Evolutionary conservation across 2,888 invertebrate genomes (phyloP), one percentile per base, ranked within the genome.

Genomic region (Nymphalis polychloros): DNA sequence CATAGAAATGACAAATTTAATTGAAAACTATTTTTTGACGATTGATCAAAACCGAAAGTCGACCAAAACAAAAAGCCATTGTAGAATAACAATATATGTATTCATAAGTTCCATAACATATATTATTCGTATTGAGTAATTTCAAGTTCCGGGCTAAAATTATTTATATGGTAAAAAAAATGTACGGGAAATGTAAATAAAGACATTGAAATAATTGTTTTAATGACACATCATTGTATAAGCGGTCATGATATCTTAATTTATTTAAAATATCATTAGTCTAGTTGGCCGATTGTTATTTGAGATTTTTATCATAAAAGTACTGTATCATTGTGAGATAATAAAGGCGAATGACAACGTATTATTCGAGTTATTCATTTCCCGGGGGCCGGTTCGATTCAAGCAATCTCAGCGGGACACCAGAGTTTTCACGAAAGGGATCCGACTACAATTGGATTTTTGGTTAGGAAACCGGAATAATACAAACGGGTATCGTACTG

Each of bases 381-480:
- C 85, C 80, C 82, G 78, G 63, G 65, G 68, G 63, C 61, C 75
- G 77, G 85, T 84, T 83, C 87, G 87, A 90, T 88, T 89, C 84
- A 83, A 83, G 84, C 90, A 90, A 92, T 92, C 92, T 87, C 92
- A 84, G 89, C 90, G 88, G 91, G 90, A 85, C 84, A 85, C 82
- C 83, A 81, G 74, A 84, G 83, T 89, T 88, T 87, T 86, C 86
- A 79, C 86, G 81, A 88, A 89, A 89, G 85, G 89, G 89, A 90
- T 90, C 83, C 78, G 76, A 79, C 78, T 84, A 92, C 92, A 92
- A 92, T 92, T 91, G 92, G 92, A 92, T 91, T 92, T 92, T 90
- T 91, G 92, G 89, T 90, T 89, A 87, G 86, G 83, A 90, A 89
- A 89, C 89, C 89, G 92, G 92, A 92, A 92, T 92, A 92, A 92